Conservation (phyloP, 2,797 vertebrate species). For the Pangasius djambal region DNA sequence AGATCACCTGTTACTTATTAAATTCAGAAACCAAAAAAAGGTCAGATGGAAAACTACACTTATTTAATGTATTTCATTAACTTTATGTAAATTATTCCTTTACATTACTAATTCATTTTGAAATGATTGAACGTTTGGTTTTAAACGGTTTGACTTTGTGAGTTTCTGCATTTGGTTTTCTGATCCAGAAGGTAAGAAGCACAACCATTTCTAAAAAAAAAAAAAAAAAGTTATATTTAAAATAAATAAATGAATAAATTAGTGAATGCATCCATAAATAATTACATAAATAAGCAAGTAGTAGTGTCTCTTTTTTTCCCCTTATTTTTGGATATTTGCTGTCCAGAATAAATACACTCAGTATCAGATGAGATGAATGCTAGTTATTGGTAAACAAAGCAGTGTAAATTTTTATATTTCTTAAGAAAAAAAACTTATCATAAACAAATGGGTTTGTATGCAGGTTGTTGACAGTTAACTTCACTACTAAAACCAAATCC, state of each 20-base stretch:
- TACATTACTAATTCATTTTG: not conserved
- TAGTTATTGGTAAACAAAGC: too few relatives aligned
- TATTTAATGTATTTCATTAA: too few relatives aligned
- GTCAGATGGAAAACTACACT: too few relatives aligned
- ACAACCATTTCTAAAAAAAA: too few relatives aligned
- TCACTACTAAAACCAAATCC: not conserved
- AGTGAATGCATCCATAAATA: not conserved
- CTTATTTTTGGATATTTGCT: not conserved
- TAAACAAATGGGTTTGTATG: not conserved
- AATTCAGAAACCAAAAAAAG: not conserved
- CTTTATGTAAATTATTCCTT: too few relatives aligned
- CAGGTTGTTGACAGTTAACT: not conserved
- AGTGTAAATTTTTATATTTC: too few relatives aligned
- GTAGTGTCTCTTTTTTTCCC: not conserved
- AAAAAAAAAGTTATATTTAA: too few relatives aligned
- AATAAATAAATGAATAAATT: not conserved
- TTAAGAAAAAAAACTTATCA: not conserved
- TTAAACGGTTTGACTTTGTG: not conserved
- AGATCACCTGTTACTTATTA: not conserved
- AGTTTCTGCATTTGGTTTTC: too few relatives aligned
- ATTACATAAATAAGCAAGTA: not conserved
- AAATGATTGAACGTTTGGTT: not conserved
- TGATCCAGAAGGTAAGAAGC: too few relatives aligned
- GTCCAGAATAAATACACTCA: not conserved
- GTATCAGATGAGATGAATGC: not conserved